Base-by-base conservation (phyloP, 2,113 vertebrate species). In the Malurus cyaneus region DNA sequence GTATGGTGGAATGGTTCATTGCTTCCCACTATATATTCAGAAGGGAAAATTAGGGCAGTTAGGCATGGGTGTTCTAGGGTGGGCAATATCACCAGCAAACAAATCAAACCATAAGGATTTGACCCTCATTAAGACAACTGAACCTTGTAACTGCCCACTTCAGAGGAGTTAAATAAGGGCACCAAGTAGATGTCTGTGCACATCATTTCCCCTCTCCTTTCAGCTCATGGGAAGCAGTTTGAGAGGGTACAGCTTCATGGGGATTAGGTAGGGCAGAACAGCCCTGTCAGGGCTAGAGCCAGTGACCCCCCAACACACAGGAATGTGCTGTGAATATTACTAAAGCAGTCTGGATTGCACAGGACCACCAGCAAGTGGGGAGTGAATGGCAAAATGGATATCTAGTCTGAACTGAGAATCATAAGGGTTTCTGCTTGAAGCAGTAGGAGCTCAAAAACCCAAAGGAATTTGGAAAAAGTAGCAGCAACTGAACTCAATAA, bases 61-160 rank as follows among this genome's bases (percentile, higher is more conserved):
- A 89, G 79, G 56, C 42, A 47, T 34, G 44, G 21, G 4, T 62
- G 83, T 64, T 46, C 71, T 59, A 34, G 29, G 41, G 41, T 72
- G 71, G 11, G 60, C 78, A 78, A 54, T 64, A 73, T 44, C 18
- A 5, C 50, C 2, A 8, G 36, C 44, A 85, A 91, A 89, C 49
- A 87, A 86, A 89, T 73, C 66, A 90, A 87, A 71, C 18, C 26
- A 17, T 70, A 70, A 78, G 14, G 49, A 92, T 77, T 56, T 83
- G 47, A n/a, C 52, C 60, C 62, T 86, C 72, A 41, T 90, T 83
- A 93, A 93, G 47, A 19, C 31, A 70, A 78, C 19, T 71, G 85
- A 97, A 94, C 86, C 88, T 90, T 95, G 56, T 90, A 86, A 93
- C 16, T 74, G 17, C 20, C 11, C 32, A 74, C 60, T 95, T 92